phyloP scores from a whole-genome alignment of 2,797 vertebrate species.

The Hippoglossus hippoglossus region DNA sequence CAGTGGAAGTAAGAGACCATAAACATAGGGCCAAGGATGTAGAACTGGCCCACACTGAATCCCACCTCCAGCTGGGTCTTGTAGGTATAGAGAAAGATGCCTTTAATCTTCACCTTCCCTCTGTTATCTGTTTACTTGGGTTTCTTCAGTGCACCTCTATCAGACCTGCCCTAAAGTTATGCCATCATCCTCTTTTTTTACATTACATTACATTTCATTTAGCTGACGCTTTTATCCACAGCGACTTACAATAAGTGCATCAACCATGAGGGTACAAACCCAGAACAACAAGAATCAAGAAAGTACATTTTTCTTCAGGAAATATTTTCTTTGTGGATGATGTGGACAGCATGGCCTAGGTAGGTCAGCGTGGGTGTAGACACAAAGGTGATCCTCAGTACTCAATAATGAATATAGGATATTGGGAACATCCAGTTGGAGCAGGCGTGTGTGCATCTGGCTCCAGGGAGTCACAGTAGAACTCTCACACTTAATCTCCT shows the following conservation, averaged over 20 bases:
- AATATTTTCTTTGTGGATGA: constrained; percentile 84
- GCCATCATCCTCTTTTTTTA: constrained; percentile 79
- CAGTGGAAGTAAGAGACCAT: constrained; percentile 84
- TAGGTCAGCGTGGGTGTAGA: constrained; percentile 80
- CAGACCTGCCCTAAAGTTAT: constrained; percentile 43
- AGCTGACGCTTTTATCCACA: too few relatives aligned
- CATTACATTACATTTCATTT: too few relatives aligned
- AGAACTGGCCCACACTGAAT: constrained; percentile 90
- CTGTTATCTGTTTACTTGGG: constrained; percentile 79
- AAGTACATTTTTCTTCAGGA: too few relatives aligned
- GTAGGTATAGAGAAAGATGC: constrained; percentile 88
- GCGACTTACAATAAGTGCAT: too few relatives aligned
- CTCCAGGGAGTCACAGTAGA: constrained; percentile 87
- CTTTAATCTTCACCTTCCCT: constrained; percentile 87
- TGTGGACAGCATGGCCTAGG: constrained; percentile 76
- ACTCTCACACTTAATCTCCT: constrained; percentile 89
- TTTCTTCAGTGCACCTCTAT: constrained; percentile 73
- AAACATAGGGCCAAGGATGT: constrained; percentile 85
- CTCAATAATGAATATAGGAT: constrained; percentile 93
- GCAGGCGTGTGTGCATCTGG: constrained; percentile 89
- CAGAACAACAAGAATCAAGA: too few relatives aligned
- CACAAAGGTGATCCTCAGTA: constrained; percentile 90
- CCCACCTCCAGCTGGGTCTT: constrained; percentile 88
- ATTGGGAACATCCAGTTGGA: constrained; percentile 93
- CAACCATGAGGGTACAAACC: too few relatives aligned